phyloP scores from a whole-genome alignment of 2,797 vertebrate species.

The Platalea minor region DNA sequence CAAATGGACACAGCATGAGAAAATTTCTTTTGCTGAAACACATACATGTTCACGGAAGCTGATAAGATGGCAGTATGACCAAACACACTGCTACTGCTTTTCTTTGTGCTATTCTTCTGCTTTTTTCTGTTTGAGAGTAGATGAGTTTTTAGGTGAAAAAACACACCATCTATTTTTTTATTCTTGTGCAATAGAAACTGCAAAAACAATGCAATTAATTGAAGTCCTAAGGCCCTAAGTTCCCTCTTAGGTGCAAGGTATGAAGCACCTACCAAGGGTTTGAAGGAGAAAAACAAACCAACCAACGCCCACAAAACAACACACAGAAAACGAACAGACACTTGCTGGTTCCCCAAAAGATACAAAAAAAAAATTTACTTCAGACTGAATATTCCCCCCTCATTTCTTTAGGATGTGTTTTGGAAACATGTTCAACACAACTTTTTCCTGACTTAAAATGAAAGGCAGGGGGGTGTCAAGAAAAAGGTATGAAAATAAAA shows the following conservation, averaged over 20 bases:
- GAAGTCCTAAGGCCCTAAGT: not conserved
- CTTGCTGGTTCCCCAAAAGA: not conserved
- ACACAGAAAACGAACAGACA: not conserved
- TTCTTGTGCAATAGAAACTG: not conserved
- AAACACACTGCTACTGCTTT: not conserved
- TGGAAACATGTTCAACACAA: not conserved
- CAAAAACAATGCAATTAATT: not conserved
- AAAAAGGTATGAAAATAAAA: not conserved
- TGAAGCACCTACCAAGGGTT: not conserved
- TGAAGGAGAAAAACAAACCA: not conserved
- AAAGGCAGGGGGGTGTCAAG: not conserved
- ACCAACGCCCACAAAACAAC: not conserved
- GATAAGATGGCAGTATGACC: not conserved
- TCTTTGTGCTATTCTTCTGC: not conserved
- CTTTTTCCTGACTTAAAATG: not conserved
- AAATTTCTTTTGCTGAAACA: not conserved
- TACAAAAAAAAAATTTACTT: not conserved
- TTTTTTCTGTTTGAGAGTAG: not conserved
- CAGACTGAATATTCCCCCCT: not conserved
- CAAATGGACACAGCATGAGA: not conserved
- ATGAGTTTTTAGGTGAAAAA: accelerated
- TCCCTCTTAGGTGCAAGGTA: not conserved
- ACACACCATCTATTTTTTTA: not conserved
- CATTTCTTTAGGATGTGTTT: not conserved
- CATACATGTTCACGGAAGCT: not conserved